Base-by-base conservation (phyloP, 2,888 invertebrate species). In the Nematopogon swammerdamellus region DNA sequence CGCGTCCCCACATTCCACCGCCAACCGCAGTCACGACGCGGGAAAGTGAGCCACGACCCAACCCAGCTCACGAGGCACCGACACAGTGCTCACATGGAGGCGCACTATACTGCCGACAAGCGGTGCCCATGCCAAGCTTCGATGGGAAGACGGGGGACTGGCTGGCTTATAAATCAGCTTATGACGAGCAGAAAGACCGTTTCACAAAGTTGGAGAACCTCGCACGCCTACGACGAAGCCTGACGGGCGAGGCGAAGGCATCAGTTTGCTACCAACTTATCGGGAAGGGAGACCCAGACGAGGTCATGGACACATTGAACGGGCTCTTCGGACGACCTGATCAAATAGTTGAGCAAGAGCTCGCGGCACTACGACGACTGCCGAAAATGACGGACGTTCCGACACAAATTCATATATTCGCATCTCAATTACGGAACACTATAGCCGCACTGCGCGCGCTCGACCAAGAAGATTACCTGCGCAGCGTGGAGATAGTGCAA, bases 1-100 rank as follows among this genome's bases (percentile, higher is more conserved):
- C 49, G 25, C 45, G 47, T 8, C 44, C 48, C 25, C 50, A 42
- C 16, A 50, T 47, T 11, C 19, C 47, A 18, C 46, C 46, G 45
- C 48, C 48, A 6, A 11, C 36, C 36, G 45, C 45, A n/a, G 45
- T 48, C 18, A 29, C 48, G 11, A 29, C 47, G 30, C n/a, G 16
- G 44, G 19, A 44, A 17, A 3, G 14, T 17, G 16, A 18, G 19
- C 8, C 6, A 17, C 16, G 8, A 17, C 8, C 46, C 10, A 3
- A 20, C 19, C 17, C 46, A 3, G n/a, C 20, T 6, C 19, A 3
- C 46, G 25, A 10, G 8, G 19, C 46, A n/a, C 20, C 10, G 16
- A 19, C 19, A 2, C 11, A 36, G 11, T 8, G n/a, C 3, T 36
- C 36, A 14, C 8, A 8, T 11, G 44, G 10, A 6, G 44, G 18